Base-by-base conservation (phyloP, 2,113 vertebrate species). In the Lycocorax pyrrhopterus region DNA sequence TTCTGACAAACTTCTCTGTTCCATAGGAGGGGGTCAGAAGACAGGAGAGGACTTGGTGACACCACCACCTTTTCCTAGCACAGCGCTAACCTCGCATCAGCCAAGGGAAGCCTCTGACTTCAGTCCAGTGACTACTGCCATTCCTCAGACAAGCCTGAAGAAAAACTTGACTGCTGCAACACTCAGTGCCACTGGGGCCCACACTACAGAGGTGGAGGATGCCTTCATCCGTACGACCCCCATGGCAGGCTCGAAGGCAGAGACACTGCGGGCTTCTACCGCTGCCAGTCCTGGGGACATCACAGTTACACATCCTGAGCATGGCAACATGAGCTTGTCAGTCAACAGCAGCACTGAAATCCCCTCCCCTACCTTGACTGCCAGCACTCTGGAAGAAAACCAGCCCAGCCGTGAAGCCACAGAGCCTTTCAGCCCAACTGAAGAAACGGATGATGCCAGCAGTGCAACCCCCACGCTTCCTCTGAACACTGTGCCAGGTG, bases 1-100 rank as follows among this genome's bases (percentile, higher is more conserved):
- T 47, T 88, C 37, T 80, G 58, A 86, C 49, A 82, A 67, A 91
- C 19, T 79, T 89, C 59, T 94, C 29, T 96, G 3, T 95, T 87
- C 51, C 10, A 2, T 6, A 97, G 97, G 92, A 92, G 73, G 58
- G 33, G 91, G 92, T 51, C 89, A 96, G 85, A 62, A 80, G 33
- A 25, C 76, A 62, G 25, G 7, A 71, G 76, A 80, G 60, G 18
- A 19, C 35, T 39, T 9, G 21, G 13, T 20, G 43, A 63, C 41
- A 41, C 41, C 80, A 17, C 25, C 87, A 39, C 60, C 68, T 71
- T 68, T n/a, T 52, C 76, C 69, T 37, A 95, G 67, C 83, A 62
- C 84, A 37, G 43, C 2, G 2, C 67, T 79, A 33, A 80, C 59
- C 32, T 74, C 7, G 0, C 53, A 56, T 66, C 72, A 39, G 41